These are phyloP conservation scores for Tupaia tana DNA, from an alignment of 2,113 vertebrate species.

Conservation along the genomic window DNA sequence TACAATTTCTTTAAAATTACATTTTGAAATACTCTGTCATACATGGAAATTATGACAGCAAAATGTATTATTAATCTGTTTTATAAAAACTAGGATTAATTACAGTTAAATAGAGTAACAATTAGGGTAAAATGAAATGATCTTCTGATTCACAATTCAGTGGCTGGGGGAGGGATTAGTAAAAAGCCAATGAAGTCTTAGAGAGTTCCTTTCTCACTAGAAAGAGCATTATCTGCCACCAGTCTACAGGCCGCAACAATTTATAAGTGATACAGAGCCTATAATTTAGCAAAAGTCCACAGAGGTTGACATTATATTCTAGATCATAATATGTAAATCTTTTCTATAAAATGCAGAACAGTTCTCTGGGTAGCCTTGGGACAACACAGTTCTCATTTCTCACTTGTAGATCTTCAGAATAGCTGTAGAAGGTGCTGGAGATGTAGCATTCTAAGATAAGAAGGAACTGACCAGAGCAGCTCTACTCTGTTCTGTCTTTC, in stretches of 20 bases:
- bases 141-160: background rate
- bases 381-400: background rate
- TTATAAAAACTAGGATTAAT: conserved; percentile 14
- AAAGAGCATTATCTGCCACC: background rate
- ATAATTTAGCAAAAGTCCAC: background rate
- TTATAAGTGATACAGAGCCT: background rate
- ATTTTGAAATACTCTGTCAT: background rate
- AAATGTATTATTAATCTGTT: background rate
- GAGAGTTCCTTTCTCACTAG: background rate
- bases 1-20: background rate
- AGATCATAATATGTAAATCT: background rate
- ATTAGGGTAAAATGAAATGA: background rate
- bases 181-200: background rate
- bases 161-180: background rate
- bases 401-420: background rate
- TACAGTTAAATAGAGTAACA: background rate
- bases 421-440: background rate
- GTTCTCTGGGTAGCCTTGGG: background rate
- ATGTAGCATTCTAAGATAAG: background rate
- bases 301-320: background rate
- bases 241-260: background rate
- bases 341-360: background rate
- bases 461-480: background rate
- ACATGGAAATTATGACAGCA: background rate
- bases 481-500: background rate